Conservation (phyloP, 2,888 invertebrate genomes). For the Crossocerus cetratus region DNA sequence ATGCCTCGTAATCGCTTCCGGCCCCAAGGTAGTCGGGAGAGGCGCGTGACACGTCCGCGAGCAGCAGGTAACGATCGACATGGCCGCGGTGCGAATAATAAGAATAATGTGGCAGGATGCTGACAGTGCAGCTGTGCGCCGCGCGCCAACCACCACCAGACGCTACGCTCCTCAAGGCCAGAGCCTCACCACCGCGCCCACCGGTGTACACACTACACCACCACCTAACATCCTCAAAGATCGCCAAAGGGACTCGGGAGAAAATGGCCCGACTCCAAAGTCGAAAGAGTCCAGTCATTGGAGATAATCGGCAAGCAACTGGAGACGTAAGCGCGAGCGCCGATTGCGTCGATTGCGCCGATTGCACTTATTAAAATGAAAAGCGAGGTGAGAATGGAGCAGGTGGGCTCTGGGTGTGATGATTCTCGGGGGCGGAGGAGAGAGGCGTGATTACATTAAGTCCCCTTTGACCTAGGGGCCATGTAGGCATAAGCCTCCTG, state of each 20-base stretch:
- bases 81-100: slow-evolving; percentile 40
- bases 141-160: slow-evolving; percentile 31
- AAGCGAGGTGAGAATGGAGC: slow-evolving; percentile 28
- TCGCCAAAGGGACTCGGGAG: slow-evolving; percentile 24
- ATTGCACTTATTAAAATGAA: slow-evolving; percentile 48
- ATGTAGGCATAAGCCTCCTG: background rate
- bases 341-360: too few relatives aligned
- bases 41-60: slow-evolving; percentile 41
- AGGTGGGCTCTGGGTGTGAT: too few relatives aligned
- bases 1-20: slow-evolving; percentile 54
- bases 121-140: slow-evolving; percentile 44
- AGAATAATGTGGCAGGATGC: slow-evolving; percentile 34
- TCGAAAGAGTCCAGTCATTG: slow-evolving; percentile 54
- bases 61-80: slow-evolving; percentile 45
- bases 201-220: too few relatives aligned
- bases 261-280: too few relatives aligned
- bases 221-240: too few relatives aligned
- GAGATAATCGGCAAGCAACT: too few relatives aligned
- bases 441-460: too few relatives aligned
- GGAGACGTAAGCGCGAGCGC: too few relatives aligned
- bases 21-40: slow-evolving; percentile 28
- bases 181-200: background rate
- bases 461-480: background rate
- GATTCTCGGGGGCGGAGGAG: background rate
- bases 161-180: slow-evolving; percentile 15